Evolutionary conservation across 2,888 invertebrate species (phyloP).

Genomic region (Oasisia sp.): DNA sequence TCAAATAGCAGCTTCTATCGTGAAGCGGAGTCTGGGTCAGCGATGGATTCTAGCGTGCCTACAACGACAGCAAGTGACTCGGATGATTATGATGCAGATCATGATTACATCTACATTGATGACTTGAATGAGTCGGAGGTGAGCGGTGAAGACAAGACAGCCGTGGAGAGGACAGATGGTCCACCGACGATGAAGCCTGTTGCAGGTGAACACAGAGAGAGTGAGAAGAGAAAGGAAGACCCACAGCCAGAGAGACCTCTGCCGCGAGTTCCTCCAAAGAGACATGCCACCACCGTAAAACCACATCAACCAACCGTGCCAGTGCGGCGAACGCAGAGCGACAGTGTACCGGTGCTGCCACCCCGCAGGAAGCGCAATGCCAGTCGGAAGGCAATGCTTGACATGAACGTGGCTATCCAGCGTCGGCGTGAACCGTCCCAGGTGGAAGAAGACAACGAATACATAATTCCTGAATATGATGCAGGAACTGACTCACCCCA

Average conservation of each 20-base stretch:
- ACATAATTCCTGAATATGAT: not conserved
- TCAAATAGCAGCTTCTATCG: not conserved
- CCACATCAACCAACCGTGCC: not conserved
- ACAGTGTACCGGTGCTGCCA: constrained; percentile 2
- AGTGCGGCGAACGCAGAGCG: not conserved
- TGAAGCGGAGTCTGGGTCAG: not conserved
- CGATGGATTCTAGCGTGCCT: not conserved
- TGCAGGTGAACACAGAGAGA: not conserved
- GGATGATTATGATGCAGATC: not conserved
- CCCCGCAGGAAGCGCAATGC: not conserved
- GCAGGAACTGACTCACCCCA: not conserved
- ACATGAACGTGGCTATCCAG: not conserved
- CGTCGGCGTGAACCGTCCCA: not conserved
- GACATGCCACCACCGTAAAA: not conserved
- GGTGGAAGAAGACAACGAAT: not conserved
- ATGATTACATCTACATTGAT: not conserved
- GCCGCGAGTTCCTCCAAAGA: not conserved
- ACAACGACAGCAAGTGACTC: not conserved
- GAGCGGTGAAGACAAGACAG: not conserved
- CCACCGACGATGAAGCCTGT: not conserved
- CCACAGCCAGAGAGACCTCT: not conserved
- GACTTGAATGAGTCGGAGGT: not conserved
- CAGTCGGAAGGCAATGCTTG: not conserved
- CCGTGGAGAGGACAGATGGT: not conserved
- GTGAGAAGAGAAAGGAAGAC: not conserved